Evolutionary conservation across 2,888 invertebrate species (phyloP).

Genomic region (Stenichneumon culpator): DNA sequence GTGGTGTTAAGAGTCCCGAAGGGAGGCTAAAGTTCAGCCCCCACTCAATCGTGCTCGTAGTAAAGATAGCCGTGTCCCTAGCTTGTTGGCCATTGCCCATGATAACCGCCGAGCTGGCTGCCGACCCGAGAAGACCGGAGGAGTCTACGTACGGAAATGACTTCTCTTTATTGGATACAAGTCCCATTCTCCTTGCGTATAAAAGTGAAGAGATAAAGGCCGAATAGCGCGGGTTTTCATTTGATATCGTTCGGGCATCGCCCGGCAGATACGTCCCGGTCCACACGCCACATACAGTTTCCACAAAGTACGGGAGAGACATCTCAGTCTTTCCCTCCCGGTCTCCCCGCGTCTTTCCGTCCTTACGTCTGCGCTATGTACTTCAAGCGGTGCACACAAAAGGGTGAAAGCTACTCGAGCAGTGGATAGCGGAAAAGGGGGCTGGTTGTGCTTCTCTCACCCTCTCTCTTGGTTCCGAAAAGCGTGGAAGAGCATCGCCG

Average conservation of each 20-base stretch:
- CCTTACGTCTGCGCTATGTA: neutral
- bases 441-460: constrained; percentile 3
- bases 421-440: constrained; percentile 67
- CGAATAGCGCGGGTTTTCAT: constrained; percentile 69
- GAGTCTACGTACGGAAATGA: constrained; percentile 74
- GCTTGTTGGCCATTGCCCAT: constrained; percentile 44
- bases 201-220: constrained; percentile 76
- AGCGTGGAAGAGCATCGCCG: constrained; percentile 28
- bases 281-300: constrained; percentile 13
- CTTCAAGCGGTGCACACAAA: constrained; percentile 36
- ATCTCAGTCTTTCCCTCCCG: constrained; percentile 15
- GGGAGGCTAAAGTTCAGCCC: constrained; percentile 63
- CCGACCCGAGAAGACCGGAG: constrained; percentile 19
- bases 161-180: constrained; percentile 80
- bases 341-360: constrained; percentile 24
- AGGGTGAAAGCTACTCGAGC: constrained; percentile 41
- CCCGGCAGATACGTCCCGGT: constrained; percentile 42
- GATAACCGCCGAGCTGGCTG: constrained; percentile 45
- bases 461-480: constrained; percentile 3
- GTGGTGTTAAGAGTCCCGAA: constrained; percentile 55
- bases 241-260: constrained; percentile 71
- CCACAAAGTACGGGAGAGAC: constrained; percentile 19
- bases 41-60: constrained; percentile 24
- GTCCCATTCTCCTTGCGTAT: constrained; percentile 69
- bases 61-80: constrained; percentile 61